Evolutionary conservation across 2,113 vertebrate genomes (phyloP).

Genomic region (Larimichthys polyactis): DNA sequence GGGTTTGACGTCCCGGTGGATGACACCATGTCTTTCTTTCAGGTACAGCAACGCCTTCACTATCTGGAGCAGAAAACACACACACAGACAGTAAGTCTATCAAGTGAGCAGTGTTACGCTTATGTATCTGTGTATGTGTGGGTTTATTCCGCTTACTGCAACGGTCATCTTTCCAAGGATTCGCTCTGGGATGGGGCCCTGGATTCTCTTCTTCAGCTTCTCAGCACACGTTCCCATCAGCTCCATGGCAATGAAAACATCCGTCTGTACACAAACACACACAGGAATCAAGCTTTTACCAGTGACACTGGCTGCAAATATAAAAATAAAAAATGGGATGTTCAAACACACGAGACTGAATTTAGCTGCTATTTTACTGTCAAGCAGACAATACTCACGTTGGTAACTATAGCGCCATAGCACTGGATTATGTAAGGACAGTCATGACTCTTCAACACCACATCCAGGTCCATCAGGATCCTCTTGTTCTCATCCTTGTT

Average conservation of each 20-base stretch:
- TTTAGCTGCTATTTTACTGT: neutral
- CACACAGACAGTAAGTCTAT: neutral
- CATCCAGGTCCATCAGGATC: constrained; percentile 96
- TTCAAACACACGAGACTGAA: neutral
- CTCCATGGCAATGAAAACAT: constrained; percentile 98
- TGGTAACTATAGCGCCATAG: constrained; percentile 96
- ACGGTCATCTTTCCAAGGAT: constrained; percentile 97
- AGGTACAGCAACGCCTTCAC: constrained; percentile 94
- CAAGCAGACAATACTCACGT: constrained; percentile 80
- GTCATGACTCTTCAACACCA: constrained; percentile 96
- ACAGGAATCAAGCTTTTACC: constrained; percentile 9
- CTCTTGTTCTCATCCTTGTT: constrained; percentile 97
- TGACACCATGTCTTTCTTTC: constrained; percentile 96
- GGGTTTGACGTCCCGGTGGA: constrained; percentile 95
- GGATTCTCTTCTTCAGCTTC: constrained; percentile 96
- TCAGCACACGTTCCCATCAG: constrained; percentile 96
- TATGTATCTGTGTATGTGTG: neutral
- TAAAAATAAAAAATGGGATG: too few relatives aligned
- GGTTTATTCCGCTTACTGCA: constrained; percentile 84
- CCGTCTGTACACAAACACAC: constrained; percentile 84
- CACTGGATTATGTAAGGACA: constrained; percentile 97
- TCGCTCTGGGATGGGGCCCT: constrained; percentile 93
- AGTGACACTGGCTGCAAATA: neutral
- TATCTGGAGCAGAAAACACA: constrained; percentile 81
- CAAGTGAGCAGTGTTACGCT: too few relatives aligned